phyloP scores from a whole-genome alignment of 2,797 vertebrate genomes.

The Kryptopterus vitreolus region DNA sequence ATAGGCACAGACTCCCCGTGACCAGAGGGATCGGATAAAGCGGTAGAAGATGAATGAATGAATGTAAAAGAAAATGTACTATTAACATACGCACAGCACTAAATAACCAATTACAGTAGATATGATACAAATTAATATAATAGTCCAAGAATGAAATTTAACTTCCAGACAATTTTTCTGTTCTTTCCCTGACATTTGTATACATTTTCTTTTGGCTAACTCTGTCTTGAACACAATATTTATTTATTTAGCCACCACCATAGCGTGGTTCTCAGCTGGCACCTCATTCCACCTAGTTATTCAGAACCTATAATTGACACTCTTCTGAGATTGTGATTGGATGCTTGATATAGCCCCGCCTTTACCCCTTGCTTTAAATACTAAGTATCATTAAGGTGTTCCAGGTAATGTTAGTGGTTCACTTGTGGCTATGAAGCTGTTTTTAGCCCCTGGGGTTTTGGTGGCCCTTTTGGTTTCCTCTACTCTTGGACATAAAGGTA shows the following conservation, averaged over 20 bases:
- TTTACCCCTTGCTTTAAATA: not conserved
- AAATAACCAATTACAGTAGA: too few relatives aligned
- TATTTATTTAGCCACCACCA: not conserved
- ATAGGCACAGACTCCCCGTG: too few relatives aligned
- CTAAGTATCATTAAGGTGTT: not conserved
- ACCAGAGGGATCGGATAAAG: too few relatives aligned
- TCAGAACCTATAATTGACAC: not conserved
- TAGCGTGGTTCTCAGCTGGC: not conserved
- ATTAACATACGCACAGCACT: too few relatives aligned
- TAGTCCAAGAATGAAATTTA: too few relatives aligned
- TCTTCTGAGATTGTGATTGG: slow-evolving; percentile 17
- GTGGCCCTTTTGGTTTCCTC: slow-evolving; percentile 51
- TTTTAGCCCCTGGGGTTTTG: slow-evolving; percentile 43
- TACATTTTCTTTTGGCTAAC: too few relatives aligned
- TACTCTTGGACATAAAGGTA: slow-evolving; percentile 56
- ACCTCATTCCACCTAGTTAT: not conserved
- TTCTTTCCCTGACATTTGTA: too few relatives aligned
- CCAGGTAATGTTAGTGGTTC: not conserved
- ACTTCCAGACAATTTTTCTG: too few relatives aligned
- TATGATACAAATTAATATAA: too few relatives aligned
- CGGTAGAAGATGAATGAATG: too few relatives aligned
- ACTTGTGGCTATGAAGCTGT: slow-evolving; percentile 53
- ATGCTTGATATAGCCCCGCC: not conserved
- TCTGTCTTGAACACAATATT: too few relatives aligned
- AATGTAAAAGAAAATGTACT: too few relatives aligned